Percentiles rank a stretch among this genome's conserved stretches.
Evolutionary conservation across 2,113 vertebrate species (phyloP).

Genomic region (Australoheros scitulus): DNA sequence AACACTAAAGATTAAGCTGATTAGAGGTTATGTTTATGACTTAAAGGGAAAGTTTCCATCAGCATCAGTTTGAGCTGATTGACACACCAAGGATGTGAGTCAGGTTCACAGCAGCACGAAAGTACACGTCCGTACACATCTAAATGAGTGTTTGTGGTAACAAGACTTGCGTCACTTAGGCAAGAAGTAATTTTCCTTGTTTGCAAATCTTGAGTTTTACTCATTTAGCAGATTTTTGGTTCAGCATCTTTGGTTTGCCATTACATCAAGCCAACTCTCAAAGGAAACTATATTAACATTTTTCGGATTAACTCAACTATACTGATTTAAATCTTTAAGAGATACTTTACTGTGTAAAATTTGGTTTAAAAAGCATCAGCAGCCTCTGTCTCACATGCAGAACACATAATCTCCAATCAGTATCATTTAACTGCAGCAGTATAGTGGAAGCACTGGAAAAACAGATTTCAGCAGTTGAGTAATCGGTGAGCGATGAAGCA

Average conservation of each 20-base stretch:
- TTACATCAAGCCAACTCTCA: not conserved
- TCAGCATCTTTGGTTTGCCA: not conserved
- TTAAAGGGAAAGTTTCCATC: not conserved
- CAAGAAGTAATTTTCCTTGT: slow-evolving; percentile 31
- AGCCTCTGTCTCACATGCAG: slow-evolving; percentile 34
- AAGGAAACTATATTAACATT: not conserved
- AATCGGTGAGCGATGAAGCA: slow-evolving; percentile 32
- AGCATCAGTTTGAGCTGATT: not conserved
- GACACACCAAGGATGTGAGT: slow-evolving; percentile 51
- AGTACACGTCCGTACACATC: slow-evolving; percentile 10
- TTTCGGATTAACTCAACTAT: not conserved
- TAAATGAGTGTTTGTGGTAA: slow-evolving; percentile 38
- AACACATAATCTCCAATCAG: slow-evolving; percentile 46
- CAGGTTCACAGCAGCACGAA: slow-evolving; percentile 20
- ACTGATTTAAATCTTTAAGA: slow-evolving; percentile 3
- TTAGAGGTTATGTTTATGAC: not conserved
- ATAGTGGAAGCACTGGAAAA: slow-evolving; percentile 48
- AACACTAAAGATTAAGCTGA: not conserved
- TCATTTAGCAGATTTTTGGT: not conserved
- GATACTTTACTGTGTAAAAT: slow-evolving; percentile 21
- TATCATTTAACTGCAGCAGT: slow-evolving; percentile 58
- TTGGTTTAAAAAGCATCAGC: slow-evolving; percentile 40
- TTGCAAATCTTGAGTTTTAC: not conserved
- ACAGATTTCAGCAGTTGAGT: slow-evolving; percentile 60
- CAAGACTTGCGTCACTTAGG: slow-evolving; percentile 26